phyloP scores from a whole-genome alignment of 2,113 vertebrate genomes.

The Leptodactylus fuscus region DNA sequence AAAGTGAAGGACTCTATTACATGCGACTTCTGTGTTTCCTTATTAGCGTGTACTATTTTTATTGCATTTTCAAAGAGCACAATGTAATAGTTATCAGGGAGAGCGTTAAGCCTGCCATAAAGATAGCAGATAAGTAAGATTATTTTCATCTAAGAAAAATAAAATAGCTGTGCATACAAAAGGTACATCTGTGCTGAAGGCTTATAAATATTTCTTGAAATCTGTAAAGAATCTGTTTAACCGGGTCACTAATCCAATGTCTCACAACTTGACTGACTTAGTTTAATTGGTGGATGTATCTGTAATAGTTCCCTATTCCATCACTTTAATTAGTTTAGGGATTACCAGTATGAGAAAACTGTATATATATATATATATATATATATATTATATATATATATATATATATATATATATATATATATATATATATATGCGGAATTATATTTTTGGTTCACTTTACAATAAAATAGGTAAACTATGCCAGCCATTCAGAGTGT shows the following conservation, averaged over 20 bases:
- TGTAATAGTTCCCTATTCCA: slow-evolving; percentile 17
- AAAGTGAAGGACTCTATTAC: neutral
- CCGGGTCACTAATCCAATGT: neutral
- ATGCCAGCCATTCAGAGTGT: too few species aligned
- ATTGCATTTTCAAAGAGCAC: slow-evolving; percentile 22
- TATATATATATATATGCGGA: too few species aligned
- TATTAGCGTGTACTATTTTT: slow-evolving; percentile 24
- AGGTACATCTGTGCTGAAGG: neutral
- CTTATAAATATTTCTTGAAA: slow-evolving; percentile 8
- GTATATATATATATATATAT: too few species aligned
- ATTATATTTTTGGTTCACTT: too few species aligned
- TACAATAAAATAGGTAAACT: too few species aligned
- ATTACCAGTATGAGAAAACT: too few species aligned
- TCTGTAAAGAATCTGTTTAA: slow-evolving; percentile 6
- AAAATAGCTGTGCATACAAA: neutral
- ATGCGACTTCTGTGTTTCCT: neutral
- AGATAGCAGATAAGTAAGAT: slow-evolving; percentile 5
- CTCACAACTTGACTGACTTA: slow-evolving; percentile 7
- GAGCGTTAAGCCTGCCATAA: slow-evolving; percentile 30
- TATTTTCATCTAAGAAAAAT: neutral
- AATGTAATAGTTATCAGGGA: slow-evolving; percentile 10
- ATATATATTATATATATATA: too few species aligned
- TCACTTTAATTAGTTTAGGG: slow-evolving; percentile 31
- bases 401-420: too few species aligned
- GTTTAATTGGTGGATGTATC: slow-evolving; percentile 40